phyloP scores from a whole-genome alignment of 2,797 vertebrate genomes.

The Sebastes goodei region DNA sequence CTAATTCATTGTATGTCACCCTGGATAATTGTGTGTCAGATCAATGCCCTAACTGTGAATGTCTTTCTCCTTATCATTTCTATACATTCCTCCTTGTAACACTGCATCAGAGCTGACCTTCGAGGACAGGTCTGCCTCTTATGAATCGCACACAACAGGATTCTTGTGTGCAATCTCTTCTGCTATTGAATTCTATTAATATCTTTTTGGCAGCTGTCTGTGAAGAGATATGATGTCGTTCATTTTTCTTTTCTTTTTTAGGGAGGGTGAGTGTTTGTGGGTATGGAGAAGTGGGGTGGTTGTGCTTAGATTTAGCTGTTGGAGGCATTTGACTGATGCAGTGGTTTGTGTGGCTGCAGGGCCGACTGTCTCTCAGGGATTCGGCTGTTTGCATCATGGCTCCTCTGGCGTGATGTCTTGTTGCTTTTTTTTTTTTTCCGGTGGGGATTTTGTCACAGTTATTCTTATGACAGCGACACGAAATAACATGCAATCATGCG shows the following conservation, averaged over 20 bases:
- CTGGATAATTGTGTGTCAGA: slow-evolving; percentile 36
- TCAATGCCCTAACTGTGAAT: slow-evolving; percentile 37
- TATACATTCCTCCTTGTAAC: slow-evolving; percentile 18
- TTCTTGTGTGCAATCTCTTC: slow-evolving; percentile 58
- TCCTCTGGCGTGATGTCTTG: slow-evolving; percentile 38
- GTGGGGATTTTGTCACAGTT: slow-evolving; percentile 55
- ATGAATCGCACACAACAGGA: slow-evolving; percentile 55
- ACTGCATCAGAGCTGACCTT: slow-evolving; percentile 32
- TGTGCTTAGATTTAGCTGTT: slow-evolving; percentile 51
- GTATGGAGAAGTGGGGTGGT: neutral
- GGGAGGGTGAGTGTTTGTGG: slow-evolving; percentile 8
- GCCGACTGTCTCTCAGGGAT: slow-evolving; percentile 19
- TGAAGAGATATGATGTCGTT: slow-evolving; percentile 46
- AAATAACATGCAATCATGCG: slow-evolving; percentile 50
- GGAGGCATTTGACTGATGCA: slow-evolving; percentile 55
- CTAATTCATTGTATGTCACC: slow-evolving; percentile 41
- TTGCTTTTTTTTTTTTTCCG: neutral
- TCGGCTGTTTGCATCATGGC: slow-evolving; percentile 39
- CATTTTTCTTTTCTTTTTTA: slow-evolving; percentile 20
- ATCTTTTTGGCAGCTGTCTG: slow-evolving; percentile 58
- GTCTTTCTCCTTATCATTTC: slow-evolving; percentile 1
- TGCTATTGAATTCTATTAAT: slow-evolving; percentile 66
- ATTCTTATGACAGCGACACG: slow-evolving; percentile 45
- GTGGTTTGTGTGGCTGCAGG: slow-evolving; percentile 31
- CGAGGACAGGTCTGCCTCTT: slow-evolving; percentile 47